Percentiles rank a stretch among this genome's conserved stretches.
Evolutionary conservation across 2,888 invertebrate genomes (phyloP).

Genomic region (Mesodorylaimus sp.): DNA sequence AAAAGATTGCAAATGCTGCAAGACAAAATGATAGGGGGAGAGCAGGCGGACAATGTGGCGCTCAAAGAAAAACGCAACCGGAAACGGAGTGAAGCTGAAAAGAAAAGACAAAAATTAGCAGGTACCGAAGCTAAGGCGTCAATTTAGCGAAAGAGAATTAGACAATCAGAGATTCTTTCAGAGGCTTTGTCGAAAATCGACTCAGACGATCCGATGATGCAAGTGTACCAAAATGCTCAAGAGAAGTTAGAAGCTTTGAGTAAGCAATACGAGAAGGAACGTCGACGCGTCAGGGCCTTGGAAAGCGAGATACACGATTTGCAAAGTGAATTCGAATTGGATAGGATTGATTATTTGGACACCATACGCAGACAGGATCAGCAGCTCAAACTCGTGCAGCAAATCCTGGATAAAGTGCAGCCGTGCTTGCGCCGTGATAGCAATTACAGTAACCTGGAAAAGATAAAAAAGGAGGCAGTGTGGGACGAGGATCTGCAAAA

Average conservation of each 20-base stretch:
- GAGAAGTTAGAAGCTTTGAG: conserved; percentile 55
- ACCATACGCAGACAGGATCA: conserved; percentile 55
- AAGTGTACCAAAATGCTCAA: conserved; percentile 57
- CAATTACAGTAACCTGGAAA: conserved; percentile 54
- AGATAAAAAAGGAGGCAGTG: conserved; percentile 46
- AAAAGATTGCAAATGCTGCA: conserved; percentile 48
- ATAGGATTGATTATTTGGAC: conserved; percentile 61
- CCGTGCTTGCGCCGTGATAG: conserved; percentile 52
- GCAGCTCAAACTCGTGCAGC: conserved; percentile 47
- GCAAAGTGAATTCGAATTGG: conserved; percentile 59
- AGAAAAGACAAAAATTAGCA: conserved; percentile 20
- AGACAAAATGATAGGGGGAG: conserved; percentile 58
- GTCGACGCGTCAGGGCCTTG: conserved; percentile 39
- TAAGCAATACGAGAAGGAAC: conserved; percentile 46
- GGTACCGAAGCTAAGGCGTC: no score
- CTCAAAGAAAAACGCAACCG: conserved; percentile 48
- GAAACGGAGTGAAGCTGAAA: conserved; percentile 51
- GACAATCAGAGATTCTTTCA: no score
- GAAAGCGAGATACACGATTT: conserved; percentile 56
- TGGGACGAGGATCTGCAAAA: conserved; percentile 56
- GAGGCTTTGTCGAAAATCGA: conserved; percentile 41
- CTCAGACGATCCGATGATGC: conserved; percentile 46
- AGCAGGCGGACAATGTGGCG: conserved; percentile 51
- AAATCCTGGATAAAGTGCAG: conserved; percentile 47
- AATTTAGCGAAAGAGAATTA: no score